phyloP scores from a whole-genome alignment of 1,140 invertebrate genomes.

The Dolichoris vasculosae region DNA sequence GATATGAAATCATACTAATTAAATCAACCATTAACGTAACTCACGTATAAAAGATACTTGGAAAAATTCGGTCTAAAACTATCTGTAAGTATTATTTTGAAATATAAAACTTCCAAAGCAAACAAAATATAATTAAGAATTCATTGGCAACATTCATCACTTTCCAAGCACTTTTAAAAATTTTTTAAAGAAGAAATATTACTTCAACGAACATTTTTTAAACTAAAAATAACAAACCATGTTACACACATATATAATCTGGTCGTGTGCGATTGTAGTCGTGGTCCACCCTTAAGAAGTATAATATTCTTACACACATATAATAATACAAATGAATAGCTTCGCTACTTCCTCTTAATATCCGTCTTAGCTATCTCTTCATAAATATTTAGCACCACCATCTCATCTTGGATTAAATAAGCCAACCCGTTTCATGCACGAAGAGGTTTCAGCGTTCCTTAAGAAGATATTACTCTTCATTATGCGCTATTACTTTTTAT shows the following conservation, averaged over 20 bases:
- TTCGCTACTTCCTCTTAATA: slow-evolving; percentile 10
- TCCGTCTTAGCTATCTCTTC: slow-evolving; percentile 44
- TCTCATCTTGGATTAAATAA: slow-evolving; percentile 47
- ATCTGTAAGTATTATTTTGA: too few species aligned
- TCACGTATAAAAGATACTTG: too few species aligned
- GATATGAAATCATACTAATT: too few species aligned
- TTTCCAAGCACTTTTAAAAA: background rate
- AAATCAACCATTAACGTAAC: too few species aligned
- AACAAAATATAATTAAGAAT: too few species aligned
- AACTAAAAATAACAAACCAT: background rate
- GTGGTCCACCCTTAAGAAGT: background rate
- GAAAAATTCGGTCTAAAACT: too few species aligned
- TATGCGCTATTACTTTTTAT: slow-evolving; percentile 46
- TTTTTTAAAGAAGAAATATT: background rate
- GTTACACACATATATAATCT: too few species aligned
- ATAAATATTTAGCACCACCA: slow-evolving; percentile 49
- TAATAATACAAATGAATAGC: slow-evolving; percentile 23
- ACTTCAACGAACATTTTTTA: background rate
- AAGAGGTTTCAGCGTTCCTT: slow-evolving; percentile 11
- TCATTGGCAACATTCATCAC: too few species aligned
- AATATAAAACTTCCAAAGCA: too few species aligned
- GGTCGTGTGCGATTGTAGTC: background rate
- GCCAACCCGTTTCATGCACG: slow-evolving; percentile 31
- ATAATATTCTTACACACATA: slow-evolving; percentile 17
- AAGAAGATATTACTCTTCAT: slow-evolving; percentile 47